Evolutionary conservation across 2,888 invertebrate genomes (phyloP).

Genomic region (Lacanobia oleracea): DNA sequence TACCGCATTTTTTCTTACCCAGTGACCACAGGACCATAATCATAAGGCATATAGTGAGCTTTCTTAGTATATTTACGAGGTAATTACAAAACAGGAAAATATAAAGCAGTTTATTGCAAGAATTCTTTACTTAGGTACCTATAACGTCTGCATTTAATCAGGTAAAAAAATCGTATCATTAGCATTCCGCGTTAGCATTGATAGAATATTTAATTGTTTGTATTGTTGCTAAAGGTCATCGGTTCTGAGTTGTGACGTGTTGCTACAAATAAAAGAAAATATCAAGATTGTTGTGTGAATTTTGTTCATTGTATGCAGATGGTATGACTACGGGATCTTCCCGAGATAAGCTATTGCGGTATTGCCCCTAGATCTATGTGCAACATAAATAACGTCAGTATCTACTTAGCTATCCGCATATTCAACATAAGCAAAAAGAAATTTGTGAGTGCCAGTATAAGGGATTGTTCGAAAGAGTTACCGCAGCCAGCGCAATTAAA

Average conservation of each 20-base stretch:
- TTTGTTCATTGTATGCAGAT: conserved; percentile 34
- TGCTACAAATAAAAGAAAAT: conserved; percentile 26
- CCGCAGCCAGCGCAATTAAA: too few relatives aligned
- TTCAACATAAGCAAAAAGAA: too few relatives aligned
- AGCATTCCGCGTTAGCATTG: conserved; percentile 46
- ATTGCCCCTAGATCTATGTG: not conserved
- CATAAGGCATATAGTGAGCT: conserved; percentile 13
- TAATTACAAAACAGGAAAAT: conserved; percentile 52
- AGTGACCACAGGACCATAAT: conserved; percentile 17
- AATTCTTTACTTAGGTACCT: conserved; percentile 23
- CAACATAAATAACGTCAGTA: not conserved
- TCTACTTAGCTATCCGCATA: too few relatives aligned
- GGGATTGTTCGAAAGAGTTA: too few relatives aligned
- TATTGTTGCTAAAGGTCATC: conserved; percentile 51
- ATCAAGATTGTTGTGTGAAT: conserved; percentile 18
- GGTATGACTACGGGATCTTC: not conserved
- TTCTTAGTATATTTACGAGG: conserved; percentile 42
- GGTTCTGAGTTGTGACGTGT: conserved; percentile 5
- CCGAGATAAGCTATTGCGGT: too few relatives aligned
- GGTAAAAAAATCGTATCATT: conserved; percentile 52
- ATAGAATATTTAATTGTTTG: conserved; percentile 25
- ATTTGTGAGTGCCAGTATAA: too few relatives aligned
- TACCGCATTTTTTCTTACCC: not conserved
- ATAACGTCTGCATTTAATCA: conserved; percentile 27
- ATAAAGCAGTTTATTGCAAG: conserved; percentile 21